These are phyloP conservation scores for Rhopalosiphum padi DNA, from an alignment of 1,140 invertebrate genomes.

Conservation along the genomic window DNA sequence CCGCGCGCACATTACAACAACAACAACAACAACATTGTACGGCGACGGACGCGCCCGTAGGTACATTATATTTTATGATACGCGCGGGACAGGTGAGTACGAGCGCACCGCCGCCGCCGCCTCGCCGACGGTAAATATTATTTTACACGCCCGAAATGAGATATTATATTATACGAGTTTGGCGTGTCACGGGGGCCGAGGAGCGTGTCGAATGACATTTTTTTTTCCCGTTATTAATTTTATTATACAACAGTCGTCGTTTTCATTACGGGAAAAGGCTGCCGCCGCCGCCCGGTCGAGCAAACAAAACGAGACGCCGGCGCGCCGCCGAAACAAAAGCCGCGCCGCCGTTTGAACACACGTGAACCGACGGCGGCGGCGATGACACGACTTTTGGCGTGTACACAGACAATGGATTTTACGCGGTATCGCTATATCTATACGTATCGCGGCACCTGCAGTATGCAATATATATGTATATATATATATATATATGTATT, in stretches of 20 bases:
- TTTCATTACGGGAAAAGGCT: not conserved
- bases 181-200: not conserved
- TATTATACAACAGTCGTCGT: not conserved
- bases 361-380: too few species aligned
- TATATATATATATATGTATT: too few species aligned
- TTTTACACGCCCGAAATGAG: not conserved
- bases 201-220: not conserved
- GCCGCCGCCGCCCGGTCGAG: not conserved
- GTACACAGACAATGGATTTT: not conserved
- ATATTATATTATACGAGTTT: not conserved
- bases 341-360: not conserved
- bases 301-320: not conserved
- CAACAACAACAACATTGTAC: not conserved
- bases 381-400: not conserved
- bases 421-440: too few species aligned
- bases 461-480: too few species aligned
- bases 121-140: not conserved
- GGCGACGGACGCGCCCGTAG: not conserved
- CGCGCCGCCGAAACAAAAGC: not conserved
- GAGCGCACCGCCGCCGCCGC: too few species aligned
- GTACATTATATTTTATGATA: not conserved
- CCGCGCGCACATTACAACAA: not conserved
- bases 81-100: too few species aligned
- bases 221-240: not conserved
- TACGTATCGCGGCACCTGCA: not conserved